Evolutionary conservation across 2,113 vertebrate species (phyloP), one percentile per base, ranked within the genome.

Genomic region (Labeo catla): DNA sequence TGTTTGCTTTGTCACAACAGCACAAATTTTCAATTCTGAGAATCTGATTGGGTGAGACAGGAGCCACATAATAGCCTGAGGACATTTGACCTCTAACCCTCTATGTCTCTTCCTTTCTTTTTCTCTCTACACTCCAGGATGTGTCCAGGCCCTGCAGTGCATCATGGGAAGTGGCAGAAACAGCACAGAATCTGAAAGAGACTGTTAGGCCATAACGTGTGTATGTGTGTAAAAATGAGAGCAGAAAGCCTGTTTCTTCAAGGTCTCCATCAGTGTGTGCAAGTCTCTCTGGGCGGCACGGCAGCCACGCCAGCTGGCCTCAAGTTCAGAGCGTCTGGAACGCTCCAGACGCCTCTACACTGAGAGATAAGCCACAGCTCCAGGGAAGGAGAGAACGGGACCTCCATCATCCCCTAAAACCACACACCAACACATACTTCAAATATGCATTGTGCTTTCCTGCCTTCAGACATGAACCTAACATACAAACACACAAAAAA

Each of bases 91-190:
- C 66, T 74, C 63, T 84, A 28, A 13, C 34, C 23, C 43, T 84
- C 76, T 87, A 43, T 50, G 63, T 36, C 23, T 86, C 43, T 23
- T 23, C 65, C 8, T 36, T 43, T 63, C 8, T 28, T 50, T 45
- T 15, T 81, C 49, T 28, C 21, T 70, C 15, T 34, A 59, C 7
- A 28, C 76, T 61, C 39, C 70, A 73, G 52, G 54, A 54, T 54
- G 54, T 45, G 23, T 61, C 43, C 52, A 73, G 8, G 8, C 77
- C 83, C 87, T 87, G 34, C 34, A 70, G 87, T 81, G 72, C 65
- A 85, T 85, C 80, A 86, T 88, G 79, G 73, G 86, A 84, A 43
- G 85, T 65, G 84, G 65, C 43, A 78, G 21, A 59, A 78, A 70
- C 84, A 79, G 66, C 63, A 80, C 34, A 34, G 61, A 63, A 23